Base-by-base conservation (phyloP, 2,113 vertebrate genomes). In the Hyperopisus bebe region DNA sequence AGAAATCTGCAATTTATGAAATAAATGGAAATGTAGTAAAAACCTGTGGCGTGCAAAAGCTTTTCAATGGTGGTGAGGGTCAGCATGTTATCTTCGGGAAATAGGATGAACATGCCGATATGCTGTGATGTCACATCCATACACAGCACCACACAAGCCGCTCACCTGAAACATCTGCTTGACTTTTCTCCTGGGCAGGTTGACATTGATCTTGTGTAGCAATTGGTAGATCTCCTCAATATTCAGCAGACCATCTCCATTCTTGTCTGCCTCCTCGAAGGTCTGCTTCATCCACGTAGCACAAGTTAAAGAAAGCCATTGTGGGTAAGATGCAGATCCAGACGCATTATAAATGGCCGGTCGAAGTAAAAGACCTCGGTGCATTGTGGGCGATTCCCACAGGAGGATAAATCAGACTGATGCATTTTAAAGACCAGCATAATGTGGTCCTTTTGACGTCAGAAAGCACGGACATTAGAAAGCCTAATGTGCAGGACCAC, bases 101-200 rank as follows among this genome's bases (percentile, higher is more conserved):
- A 70, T 70, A 70, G 5, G 62, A 31, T 31, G n/a, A 70, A 70
- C 62, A 27, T n/a, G 8, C 24, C 1, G 3, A n/a, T 42, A 19
- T 19, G 35, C 5, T 19, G 35, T 77, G 74, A 6, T 15, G 31
- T 77, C 74, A 15, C 13, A 5, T 17, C 8, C 48, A n/a, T 15
- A 27, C 46, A 13, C 3, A 35, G 13, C 19, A n/a, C 24, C 3
- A 19, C 2, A 70, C 15, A 17, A 53, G 39, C 21, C 2, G 91
- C 95, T 24, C n/a, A 99, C 98, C 98, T 99, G 98, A 92, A 99
- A 99, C 98, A 99, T 99, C 89, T 99, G 98, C 24, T 98, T 97
- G 93, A 99, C 97, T 95, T 98, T 99, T 93, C 98, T 97, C 46
- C 98, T 96, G 10, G 98, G 98, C 92, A 99, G 94, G 91, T 97